phyloP scores from a whole-genome alignment of 2,797 vertebrate genomes.

The Rhynchotus rufescens region DNA sequence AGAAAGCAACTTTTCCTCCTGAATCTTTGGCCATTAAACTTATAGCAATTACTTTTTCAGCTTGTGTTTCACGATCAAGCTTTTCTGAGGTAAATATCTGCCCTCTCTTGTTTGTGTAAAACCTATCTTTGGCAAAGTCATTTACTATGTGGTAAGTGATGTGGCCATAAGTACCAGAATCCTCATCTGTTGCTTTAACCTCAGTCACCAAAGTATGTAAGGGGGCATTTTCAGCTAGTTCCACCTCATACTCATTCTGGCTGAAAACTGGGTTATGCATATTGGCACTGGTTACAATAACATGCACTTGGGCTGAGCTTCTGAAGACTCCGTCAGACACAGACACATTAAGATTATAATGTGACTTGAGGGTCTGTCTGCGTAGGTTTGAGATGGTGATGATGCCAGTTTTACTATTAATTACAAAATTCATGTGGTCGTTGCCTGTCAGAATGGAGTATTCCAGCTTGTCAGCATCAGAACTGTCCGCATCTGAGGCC shows the following conservation, averaged over 20 bases:
- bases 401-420: constrained; percentile 87
- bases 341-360: constrained; percentile 90
- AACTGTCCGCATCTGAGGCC: constrained; percentile 92
- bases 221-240: constrained; percentile 93
- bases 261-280: constrained; percentile 92
- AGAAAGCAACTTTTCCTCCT: constrained; percentile 95
- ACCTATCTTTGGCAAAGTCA: constrained; percentile 93
- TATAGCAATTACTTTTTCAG: constrained; percentile 93
- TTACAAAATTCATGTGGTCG: constrained; percentile 92
- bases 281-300: constrained; percentile 90
- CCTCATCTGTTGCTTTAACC: constrained; percentile 90
- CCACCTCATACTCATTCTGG: constrained; percentile 92
- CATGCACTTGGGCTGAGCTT: constrained; percentile 86
- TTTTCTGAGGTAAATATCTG: constrained; percentile 91
- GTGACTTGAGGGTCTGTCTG: constrained; percentile 83
- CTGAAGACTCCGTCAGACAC: constrained; percentile 97
- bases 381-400: constrained; percentile 90
- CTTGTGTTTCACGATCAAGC: constrained; percentile 91
- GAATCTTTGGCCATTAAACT: constrained; percentile 93
- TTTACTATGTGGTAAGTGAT: constrained; percentile 93
- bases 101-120: constrained; percentile 89
- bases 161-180: constrained; percentile 87
- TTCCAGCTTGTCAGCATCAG: constrained; percentile 86
- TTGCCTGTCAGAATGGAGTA: constrained; percentile 94
- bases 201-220: constrained; percentile 88